Conservation (phyloP, 2,888 invertebrate species). For the Heliconius sara region DNA sequence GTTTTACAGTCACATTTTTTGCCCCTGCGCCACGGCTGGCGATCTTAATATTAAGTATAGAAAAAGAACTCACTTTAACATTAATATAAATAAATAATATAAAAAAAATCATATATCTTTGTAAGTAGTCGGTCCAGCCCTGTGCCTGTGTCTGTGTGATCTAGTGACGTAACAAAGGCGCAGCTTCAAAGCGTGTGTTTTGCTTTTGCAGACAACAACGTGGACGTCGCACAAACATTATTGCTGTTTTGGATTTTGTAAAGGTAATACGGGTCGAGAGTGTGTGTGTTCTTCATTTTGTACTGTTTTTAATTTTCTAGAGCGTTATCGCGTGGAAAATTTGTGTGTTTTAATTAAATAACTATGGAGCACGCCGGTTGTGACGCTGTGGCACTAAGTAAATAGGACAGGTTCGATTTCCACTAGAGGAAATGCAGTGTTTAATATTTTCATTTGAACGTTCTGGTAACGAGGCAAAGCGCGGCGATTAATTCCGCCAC, state of each 20-base stretch:
- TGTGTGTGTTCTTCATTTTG: not conserved
- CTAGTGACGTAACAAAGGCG: slow-evolving; percentile 25
- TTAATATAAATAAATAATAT: no score
- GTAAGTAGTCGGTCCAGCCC: slow-evolving; percentile 1
- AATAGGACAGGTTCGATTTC: no score
- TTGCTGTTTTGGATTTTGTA: slow-evolving; percentile 25
- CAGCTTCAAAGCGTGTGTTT: slow-evolving; percentile 18
- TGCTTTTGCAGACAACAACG: slow-evolving; percentile 24
- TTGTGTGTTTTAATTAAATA: not conserved
- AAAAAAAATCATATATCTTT: not conserved
- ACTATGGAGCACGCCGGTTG: no score
- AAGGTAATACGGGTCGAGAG: slow-evolving; percentile 16
- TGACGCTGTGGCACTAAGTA: no score
- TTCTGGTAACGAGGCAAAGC: no score
- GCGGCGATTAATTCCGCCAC: no score
- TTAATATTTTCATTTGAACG: no score
- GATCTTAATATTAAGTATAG: no score
- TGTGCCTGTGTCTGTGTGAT: not conserved
- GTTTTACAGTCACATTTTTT: no score
- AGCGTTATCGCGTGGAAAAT: not conserved
- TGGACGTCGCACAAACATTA: slow-evolving; percentile 6
- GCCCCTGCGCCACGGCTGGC: no score
- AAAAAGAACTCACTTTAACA: not conserved
- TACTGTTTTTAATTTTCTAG: not conserved
- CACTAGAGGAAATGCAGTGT: no score